Percentiles rank a stretch among this genome's conserved stretches.
Conservation (phyloP, 92 coral and sea anemone genomes). For the Porites rus region DNA sequence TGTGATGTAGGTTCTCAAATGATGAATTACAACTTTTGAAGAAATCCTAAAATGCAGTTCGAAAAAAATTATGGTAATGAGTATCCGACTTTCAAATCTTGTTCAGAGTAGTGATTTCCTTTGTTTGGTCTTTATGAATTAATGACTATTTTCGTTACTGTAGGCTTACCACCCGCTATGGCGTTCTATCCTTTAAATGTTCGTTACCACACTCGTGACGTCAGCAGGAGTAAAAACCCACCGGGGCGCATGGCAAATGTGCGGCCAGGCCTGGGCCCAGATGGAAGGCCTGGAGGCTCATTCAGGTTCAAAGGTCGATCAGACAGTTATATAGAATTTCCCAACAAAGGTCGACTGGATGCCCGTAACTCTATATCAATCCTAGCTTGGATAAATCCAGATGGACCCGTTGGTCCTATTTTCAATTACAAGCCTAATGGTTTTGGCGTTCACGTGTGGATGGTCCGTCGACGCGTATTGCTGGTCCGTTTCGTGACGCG, state of each 20-base stretch:
- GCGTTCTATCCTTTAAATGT: conserved; percentile 86
- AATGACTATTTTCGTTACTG: background rate
- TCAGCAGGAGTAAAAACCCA: conserved; percentile 79
- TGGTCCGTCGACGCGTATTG: conserved; percentile 73
- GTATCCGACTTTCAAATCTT: too few species aligned
- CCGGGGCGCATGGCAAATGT: conserved; percentile 78
- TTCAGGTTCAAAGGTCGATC: conserved; percentile 77
- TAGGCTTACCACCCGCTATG: conserved; percentile 81
- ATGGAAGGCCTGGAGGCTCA: conserved; percentile 77
- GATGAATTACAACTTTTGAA: too few species aligned
- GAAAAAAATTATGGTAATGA: too few species aligned
- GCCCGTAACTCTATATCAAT: conserved; percentile 81
- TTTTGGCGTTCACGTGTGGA: conserved; percentile 90
- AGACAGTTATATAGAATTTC: conserved; percentile 84
- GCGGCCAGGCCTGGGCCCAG: conserved; percentile 81
- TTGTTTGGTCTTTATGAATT: background rate
- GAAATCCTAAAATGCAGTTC: too few species aligned
- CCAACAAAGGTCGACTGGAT: conserved; percentile 75
- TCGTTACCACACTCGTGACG: conserved; percentile 73
- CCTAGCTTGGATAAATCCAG: conserved; percentile 86
- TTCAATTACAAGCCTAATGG: conserved; percentile 86
- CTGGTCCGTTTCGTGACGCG: conserved; percentile 77
- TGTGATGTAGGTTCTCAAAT: too few species aligned
- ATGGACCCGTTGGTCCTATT: conserved; percentile 80
- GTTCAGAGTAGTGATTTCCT: too few species aligned